Base-by-base conservation (phyloP, 2,888 invertebrate genomes). In the Emmelina monodactyla region DNA sequence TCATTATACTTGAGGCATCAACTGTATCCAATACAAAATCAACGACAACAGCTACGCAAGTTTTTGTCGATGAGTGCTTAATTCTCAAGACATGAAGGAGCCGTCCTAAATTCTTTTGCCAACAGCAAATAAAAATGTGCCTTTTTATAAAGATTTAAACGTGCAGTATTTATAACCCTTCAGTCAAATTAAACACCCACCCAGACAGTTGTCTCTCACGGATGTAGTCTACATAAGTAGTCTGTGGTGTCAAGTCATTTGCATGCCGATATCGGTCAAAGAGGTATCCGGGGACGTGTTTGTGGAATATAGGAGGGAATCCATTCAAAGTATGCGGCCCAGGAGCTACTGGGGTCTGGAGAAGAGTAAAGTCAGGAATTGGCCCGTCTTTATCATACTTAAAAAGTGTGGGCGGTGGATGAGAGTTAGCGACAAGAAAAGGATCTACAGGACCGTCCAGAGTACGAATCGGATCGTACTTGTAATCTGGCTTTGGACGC, bases 141-240 rank as follows among this genome's bases (percentile, higher is more conserved):
- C 31, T 9, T 14, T 28, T 36, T 28, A 34, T 31, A 25, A 40
- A 31, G 31, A 32, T 29, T 19, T 33, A 35, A 32, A 29, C 7
- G n/a, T 11, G n/a, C 4, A 4, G 28, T n/a, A 4, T 28, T 28
- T 47, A 53, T 58, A 63, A 64, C 71, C 71, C 70, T 70, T 70
- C 69, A 59, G 61, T 64, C 63, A 29, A 70, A 65, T 71, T 75
- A 75, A 78, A 72, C 78, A 78, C 79, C 72, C 78, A 79, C 79
- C 79, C 72, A 75, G 62, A 10, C n/a, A n/a, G n/a, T 55, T 76
- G 70, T 68, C 78, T 62, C 62, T 65, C 67, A 64, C 75, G 76
- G 54, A 72, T 67, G 72, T 78, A 78, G 64, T 79, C 78, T 76
- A 79, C 64, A 71, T 64, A 79, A 64, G 71, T 72, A 67, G 78